These are phyloP conservation scores for Sebastes steindachneri DNA, from an alignment of 2,797 vertebrate genomes.

Conservation along the genomic window DNA sequence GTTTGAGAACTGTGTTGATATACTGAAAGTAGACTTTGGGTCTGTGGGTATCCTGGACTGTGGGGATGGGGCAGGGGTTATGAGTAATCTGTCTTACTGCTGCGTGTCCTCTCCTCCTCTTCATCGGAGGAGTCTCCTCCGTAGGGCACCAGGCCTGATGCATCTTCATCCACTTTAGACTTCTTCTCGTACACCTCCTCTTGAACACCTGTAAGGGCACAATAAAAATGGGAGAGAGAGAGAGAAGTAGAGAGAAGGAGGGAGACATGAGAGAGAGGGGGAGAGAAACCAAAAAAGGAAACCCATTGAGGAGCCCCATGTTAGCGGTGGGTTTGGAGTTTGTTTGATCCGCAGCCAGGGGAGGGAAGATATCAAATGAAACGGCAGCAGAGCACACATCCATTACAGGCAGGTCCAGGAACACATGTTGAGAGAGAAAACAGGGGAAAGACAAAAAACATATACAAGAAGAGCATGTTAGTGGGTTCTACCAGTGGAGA, in stretches of 20 bases:
- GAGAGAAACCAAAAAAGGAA: slow-evolving; percentile 56
- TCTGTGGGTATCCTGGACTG: slow-evolving; percentile 44
- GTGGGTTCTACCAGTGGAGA: slow-evolving; percentile 57
- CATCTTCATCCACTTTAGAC: slow-evolving; percentile 64
- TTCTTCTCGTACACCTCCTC: slow-evolving; percentile 73
- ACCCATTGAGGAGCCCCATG: slow-evolving; percentile 76
- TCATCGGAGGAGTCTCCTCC: slow-evolving; percentile 86
- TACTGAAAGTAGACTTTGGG: slow-evolving; percentile 30
- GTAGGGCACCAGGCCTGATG: slow-evolving; percentile 82
- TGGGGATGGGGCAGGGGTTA: slow-evolving; percentile 53
- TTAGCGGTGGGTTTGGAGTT: slow-evolving; percentile 77
- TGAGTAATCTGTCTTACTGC: slow-evolving; percentile 79
- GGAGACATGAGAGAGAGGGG: slow-evolving; percentile 10
- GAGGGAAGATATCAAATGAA: slow-evolving; percentile 78
- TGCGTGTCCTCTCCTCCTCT: slow-evolving; percentile 82
- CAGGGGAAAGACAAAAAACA: slow-evolving; percentile 85
- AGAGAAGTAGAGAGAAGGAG: slow-evolving; percentile 21
- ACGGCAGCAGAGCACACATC: slow-evolving; percentile 80
- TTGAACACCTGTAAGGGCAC: slow-evolving; percentile 62
- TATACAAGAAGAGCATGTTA: slow-evolving; percentile 81
- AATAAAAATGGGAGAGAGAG: slow-evolving; percentile 39
- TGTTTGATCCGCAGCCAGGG: slow-evolving; percentile 77
- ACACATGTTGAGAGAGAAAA: slow-evolving; percentile 85
- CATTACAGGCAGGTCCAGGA: slow-evolving; percentile 76
- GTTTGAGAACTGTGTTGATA: slow-evolving; percentile 14